Evolutionary conservation across 2,888 invertebrate genomes (phyloP), one percentile per base, ranked within the genome.

Genomic region (Hypercompe scribonia): DNA sequence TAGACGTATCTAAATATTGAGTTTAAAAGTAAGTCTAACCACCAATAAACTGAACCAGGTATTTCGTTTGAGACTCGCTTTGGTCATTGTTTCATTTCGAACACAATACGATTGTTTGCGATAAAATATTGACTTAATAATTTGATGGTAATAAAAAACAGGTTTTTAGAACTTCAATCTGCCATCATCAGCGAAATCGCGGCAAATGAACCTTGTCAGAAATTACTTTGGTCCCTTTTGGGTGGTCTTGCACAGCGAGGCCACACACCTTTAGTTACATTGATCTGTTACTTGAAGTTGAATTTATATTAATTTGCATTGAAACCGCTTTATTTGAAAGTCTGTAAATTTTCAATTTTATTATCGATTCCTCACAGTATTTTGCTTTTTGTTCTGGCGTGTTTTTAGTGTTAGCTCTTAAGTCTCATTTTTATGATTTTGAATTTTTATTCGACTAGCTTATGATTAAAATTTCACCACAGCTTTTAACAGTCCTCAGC

Each of bases 331-430:
- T 73, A 70, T 78, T 80, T 87, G 82, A 79, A 73, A 72, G 73
- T 81, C 83, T 82, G 86, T 87, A 90, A 89, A 88, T 83, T 86
- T 77, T 73, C 77, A 78, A 88, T 81, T 89, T 90, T 90, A 90
- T 88, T 80, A 80, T 76, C 77, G 70, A 79, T 81, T 81, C 69
- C 71, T 77, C 78, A 81, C 81, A 68, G 77, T 77, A 70, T 70
- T n/a, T 50, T 0, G 50, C 24, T 7, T 13, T 39, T 58, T 31
- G 70, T 65, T 46, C 54, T 63, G 21, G 46, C 18, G 18, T 63
- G 68, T 58, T 68, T 72, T 18, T 33, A 54, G 31, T 39, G 31
- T 71, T 65, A 71, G 65, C 31, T 24, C 21, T 63, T 63, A 18
- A 28, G 15, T 64, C 46, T 42, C 46, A 15, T n/a, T 21, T 36